Evolutionary conservation across 2,113 vertebrate genomes (phyloP).

Genomic region (Garra rufa): DNA sequence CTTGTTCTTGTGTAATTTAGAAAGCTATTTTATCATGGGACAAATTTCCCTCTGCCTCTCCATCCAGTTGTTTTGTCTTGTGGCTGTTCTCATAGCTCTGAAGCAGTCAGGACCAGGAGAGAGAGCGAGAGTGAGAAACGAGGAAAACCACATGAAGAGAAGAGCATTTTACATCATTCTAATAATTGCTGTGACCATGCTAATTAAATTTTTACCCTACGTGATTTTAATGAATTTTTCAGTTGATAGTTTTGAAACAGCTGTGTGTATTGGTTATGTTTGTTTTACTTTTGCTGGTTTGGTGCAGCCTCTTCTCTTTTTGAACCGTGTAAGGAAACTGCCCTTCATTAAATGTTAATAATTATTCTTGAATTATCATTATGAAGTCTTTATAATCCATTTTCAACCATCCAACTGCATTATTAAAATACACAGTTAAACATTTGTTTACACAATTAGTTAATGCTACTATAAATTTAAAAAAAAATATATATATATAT

Average conservation of each 20-base stretch:
- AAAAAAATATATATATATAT: no score
- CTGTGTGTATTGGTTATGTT: no score
- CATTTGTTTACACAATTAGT: neutral
- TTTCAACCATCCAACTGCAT: neutral
- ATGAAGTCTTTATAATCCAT: neutral
- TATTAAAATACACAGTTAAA: neutral
- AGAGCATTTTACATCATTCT: no score
- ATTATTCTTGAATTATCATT: neutral
- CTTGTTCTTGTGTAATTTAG: rapidly evolving
- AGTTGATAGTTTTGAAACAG: neutral
- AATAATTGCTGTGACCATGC: neutral
- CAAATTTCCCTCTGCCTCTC: neutral
- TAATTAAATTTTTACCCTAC: neutral
- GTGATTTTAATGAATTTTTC: neutral
- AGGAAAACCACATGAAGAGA: no score
- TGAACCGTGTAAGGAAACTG: neutral
- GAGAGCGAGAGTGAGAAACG: neutral
- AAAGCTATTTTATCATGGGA: neutral
- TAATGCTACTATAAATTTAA: no score
- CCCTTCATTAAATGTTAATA: neutral
- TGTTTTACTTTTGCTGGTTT: no score
- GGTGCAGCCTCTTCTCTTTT: no score
- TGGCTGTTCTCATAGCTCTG: conserved; percentile 2
- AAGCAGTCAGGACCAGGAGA: conserved; percentile 22
- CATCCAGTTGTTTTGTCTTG: conserved; percentile 16